Conservation (phyloP, 1,140 invertebrate species). For the Pogonus chalceus region DNA sequence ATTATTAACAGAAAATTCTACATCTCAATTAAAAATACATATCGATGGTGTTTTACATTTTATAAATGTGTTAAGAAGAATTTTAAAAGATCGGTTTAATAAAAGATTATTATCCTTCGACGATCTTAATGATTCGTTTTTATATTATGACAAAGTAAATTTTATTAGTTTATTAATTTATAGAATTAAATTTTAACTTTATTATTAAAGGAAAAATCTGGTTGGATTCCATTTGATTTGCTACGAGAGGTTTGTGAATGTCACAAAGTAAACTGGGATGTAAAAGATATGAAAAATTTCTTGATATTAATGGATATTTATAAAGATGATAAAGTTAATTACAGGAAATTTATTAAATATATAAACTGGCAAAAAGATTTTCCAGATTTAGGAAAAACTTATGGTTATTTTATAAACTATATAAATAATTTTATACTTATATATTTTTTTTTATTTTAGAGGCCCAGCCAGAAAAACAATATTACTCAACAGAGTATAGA, state of each 20-base stretch:
- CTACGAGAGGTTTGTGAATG: conserved; percentile 22
- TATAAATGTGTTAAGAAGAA: too few relatives aligned
- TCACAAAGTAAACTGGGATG: conserved; percentile 15
- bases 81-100: too few relatives aligned
- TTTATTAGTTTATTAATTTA: background rate
- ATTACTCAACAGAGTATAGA: too few relatives aligned
- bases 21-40: too few relatives aligned
- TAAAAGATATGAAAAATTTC: conserved; percentile 16
- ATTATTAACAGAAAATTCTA: too few relatives aligned
- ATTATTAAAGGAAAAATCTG: conserved; percentile 21
- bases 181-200: conserved; percentile 9
- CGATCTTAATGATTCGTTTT: conserved; percentile 33
- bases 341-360: conserved; percentile 24
- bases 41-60: too few relatives aligned
- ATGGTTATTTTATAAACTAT: background rate
- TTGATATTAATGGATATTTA: conserved; percentile 18
- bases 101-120: too few relatives aligned
- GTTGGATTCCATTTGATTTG: conserved; percentile 17
- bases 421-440: background rate
- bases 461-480: too few relatives aligned
- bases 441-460: too few relatives aligned
- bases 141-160: conserved; percentile 34
- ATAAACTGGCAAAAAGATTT: conserved; percentile 11
- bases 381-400: background rate
- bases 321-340: conserved; percentile 22